phyloP scores from a whole-genome alignment of 2,888 invertebrate species.

The Apotomis capreana region DNA sequence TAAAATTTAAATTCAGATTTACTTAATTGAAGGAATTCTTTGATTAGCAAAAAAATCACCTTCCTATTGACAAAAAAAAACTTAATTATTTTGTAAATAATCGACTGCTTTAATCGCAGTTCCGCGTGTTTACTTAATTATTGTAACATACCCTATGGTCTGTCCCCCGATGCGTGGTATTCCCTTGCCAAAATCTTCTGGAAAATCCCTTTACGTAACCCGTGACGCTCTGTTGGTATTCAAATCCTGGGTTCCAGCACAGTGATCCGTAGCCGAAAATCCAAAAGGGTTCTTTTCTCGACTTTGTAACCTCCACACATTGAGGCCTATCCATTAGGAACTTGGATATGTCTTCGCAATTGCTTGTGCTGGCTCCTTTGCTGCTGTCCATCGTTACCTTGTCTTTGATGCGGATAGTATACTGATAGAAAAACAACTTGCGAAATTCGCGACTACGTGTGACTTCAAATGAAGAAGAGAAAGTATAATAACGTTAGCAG shows the following conservation, averaged over 20 bases:
- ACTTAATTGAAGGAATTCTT: too few species aligned
- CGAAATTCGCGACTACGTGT: conserved; percentile 47
- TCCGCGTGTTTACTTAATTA: conserved; percentile 2
- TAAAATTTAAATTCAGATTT: too few species aligned
- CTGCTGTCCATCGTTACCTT: conserved; percentile 41
- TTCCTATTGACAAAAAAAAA: too few species aligned
- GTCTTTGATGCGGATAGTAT: conserved; percentile 30
- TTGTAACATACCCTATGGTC: conserved; percentile 84
- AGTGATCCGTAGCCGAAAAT: conserved; percentile 98
- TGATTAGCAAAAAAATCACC: too few species aligned
- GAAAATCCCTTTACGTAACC: conserved; percentile 93
- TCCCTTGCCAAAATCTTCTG: conserved; percentile 96
- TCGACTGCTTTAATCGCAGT: not conserved
- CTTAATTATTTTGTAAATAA: conserved; percentile 1
- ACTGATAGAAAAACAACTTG: conserved; percentile 39
- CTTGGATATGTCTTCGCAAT: conserved; percentile 16
- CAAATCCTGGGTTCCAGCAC: conserved; percentile 97
- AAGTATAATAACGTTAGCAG: conserved; percentile 53
- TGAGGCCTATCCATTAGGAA: conserved; percentile 44
- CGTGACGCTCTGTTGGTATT: conserved; percentile 89
- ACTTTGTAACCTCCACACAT: conserved; percentile 53
- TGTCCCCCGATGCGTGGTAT: conserved; percentile 91
- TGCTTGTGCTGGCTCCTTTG: conserved; percentile 33
- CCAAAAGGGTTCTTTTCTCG: conserved; percentile 86
- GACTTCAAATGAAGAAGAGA: conserved; percentile 51